These are phyloP conservation scores for Tineola bisselliella DNA, from an alignment of 2,888 invertebrate species.

Conservation along the genomic window DNA sequence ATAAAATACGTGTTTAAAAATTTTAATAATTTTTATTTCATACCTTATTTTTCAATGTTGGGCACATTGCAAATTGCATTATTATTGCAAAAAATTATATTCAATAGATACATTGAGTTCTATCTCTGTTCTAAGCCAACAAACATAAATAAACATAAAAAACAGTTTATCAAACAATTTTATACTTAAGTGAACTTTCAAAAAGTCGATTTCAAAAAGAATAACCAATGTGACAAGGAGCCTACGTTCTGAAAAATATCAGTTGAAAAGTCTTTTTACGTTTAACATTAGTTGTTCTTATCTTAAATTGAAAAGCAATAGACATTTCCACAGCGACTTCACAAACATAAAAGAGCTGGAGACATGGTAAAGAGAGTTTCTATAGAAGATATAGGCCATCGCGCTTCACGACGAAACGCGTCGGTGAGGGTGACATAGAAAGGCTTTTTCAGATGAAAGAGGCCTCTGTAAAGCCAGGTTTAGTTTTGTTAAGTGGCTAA, in stretches of 20 bases:
- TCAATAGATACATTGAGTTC: too few relatives aligned
- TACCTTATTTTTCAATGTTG: too few relatives aligned
- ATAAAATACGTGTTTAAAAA: conserved; percentile 48
- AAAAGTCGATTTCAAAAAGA: too few relatives aligned
- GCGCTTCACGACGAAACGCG: conserved; percentile 27
- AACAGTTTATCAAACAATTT: too few relatives aligned
- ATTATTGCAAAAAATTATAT: too few relatives aligned
- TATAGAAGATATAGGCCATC: conserved; percentile 52
- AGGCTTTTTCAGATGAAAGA: conserved; percentile 36
- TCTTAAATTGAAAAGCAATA: conserved; percentile 9
- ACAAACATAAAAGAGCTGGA: neutral
- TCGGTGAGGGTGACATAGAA: conserved; percentile 47
- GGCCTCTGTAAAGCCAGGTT: neutral
- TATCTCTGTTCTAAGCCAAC: neutral
- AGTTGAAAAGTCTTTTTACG: neutral
- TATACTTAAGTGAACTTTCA: too few relatives aligned
- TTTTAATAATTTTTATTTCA: conserved; percentile 22
- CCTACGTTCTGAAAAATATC: neutral
- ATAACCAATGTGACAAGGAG: neutral
- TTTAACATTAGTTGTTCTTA: neutral
- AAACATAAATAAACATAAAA: too few relatives aligned
- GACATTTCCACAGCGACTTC: conserved; percentile 2
- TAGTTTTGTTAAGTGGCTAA: neutral
- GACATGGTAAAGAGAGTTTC: conserved; percentile 31
- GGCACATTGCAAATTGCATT: too few relatives aligned